These are phyloP conservation scores for Ctenoplectra terminalis DNA, from an alignment of 1,140 invertebrate genomes.

Conservation along the genomic window DNA sequence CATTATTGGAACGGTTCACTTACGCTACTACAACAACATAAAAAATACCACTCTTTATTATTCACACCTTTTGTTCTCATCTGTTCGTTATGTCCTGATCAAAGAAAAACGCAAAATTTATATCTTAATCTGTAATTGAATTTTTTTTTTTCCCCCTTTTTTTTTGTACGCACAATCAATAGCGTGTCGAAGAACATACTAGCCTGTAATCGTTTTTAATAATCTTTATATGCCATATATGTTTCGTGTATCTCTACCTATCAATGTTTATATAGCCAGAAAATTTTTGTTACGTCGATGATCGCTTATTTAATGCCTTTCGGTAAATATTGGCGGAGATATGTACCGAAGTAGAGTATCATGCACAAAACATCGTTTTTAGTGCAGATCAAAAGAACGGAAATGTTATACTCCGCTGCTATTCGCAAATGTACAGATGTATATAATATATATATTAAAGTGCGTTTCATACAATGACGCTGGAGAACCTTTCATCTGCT, in stretches of 20 bases:
- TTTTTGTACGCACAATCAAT: background rate
- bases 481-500: slow-evolving; percentile 5
- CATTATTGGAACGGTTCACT: slow-evolving; percentile 44
- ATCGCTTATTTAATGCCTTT: slow-evolving; percentile 7
- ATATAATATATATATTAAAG: slow-evolving; percentile 15
- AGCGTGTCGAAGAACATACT: background rate
- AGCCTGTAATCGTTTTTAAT: background rate
- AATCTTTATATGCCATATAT: background rate
- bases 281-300: slow-evolving; percentile 1
- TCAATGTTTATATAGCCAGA: slow-evolving; percentile 23
- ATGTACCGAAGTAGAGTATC: background rate
- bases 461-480: slow-evolving; percentile 20
- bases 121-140: background rate
- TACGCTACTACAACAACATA: background rate
- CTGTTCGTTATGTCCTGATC: background rate
- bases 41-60: slow-evolving; percentile 12
- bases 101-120: background rate
- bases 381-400: slow-evolving; percentile 14
- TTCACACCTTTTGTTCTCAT: background rate
- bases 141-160: background rate
- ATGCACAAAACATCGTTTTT: slow-evolving; percentile 6
- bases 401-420: slow-evolving; percentile 9
- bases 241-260: slow-evolving; percentile 12
- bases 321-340: slow-evolving; percentile 9
- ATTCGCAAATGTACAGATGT: slow-evolving; percentile 37